These are phyloP conservation scores for Anguilla japonica DNA, from an alignment of 2,113 vertebrate genomes.

Conservation along the genomic window DNA sequence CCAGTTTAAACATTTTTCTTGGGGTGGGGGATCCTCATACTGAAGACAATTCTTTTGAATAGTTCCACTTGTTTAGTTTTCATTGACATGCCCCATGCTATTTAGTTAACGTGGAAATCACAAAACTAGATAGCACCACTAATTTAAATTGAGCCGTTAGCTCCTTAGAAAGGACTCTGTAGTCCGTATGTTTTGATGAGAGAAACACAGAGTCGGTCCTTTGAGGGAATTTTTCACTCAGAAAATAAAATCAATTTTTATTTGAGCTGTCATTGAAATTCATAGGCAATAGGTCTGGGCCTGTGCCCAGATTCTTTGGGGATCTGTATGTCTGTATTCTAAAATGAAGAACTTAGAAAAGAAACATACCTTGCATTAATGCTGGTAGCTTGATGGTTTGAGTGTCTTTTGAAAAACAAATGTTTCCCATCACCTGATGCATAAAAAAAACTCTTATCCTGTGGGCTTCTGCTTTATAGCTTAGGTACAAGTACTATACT, in stretches of 20 bases:
- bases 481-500: not conserved
- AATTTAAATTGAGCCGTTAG: not conserved
- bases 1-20: too few species aligned
- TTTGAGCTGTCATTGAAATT: not conserved
- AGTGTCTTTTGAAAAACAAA: too few species aligned
- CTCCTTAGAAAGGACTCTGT: not conserved
- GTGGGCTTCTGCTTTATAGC: not conserved
- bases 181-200: not conserved
- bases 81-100: too few species aligned
- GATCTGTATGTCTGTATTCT: not conserved
- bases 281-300: not conserved
- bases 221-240: not conserved
- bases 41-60: too few species aligned
- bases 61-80: too few species aligned
- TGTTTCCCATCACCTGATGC: not conserved
- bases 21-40: too few species aligned
- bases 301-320: not conserved
- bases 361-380: not conserved
- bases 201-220: not conserved
- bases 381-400: too few species aligned
- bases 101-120: too few species aligned
- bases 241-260: not conserved
- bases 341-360: not conserved
- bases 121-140: too few species aligned
- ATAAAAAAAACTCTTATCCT: too few species aligned